Percentiles rank a stretch among this genome's conserved stretches.
Conservation (phyloP, 2,888 invertebrate genomes). For the Gnatocerus cornutus region DNA sequence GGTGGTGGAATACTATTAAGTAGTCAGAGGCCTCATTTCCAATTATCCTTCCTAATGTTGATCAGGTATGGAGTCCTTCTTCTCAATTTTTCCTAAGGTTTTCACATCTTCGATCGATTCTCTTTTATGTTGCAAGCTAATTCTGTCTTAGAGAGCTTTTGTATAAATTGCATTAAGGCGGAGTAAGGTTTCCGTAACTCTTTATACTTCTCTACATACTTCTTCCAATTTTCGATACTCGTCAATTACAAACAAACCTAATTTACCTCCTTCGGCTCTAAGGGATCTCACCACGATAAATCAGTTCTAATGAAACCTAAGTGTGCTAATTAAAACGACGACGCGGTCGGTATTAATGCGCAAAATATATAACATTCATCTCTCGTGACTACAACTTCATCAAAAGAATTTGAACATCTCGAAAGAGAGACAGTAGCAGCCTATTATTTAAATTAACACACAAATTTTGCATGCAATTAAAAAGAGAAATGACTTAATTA, state of each 20-base stretch:
- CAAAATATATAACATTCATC: conserved; percentile 26
- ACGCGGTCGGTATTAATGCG: conserved; percentile 22
- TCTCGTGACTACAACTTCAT: conserved; percentile 9
- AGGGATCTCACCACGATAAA: conserved; percentile 16
- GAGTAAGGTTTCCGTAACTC: conserved; percentile 35
- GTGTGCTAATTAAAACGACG: conserved; percentile 37
- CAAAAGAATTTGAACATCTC: conserved; percentile 1
- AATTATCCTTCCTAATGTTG: conserved; percentile 11
- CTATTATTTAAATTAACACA: neutral
- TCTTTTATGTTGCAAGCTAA: conserved; percentile 19
- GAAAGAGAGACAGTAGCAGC: neutral
- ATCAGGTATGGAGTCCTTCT: conserved; percentile 33
- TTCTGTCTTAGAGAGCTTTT: conserved; percentile 18
- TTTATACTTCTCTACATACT: conserved; percentile 7
- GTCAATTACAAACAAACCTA: conserved; percentile 1
- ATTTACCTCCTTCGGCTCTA: conserved; percentile 3
- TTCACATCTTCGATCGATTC: conserved; percentile 31
- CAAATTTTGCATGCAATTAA: neutral
- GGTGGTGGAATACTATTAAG: conserved; percentile 38
- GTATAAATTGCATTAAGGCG: conserved; percentile 33
- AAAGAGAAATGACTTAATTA: neutral
- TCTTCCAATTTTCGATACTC: neutral
- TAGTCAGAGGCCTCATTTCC: conserved; percentile 22
- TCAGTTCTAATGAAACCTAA: conserved; percentile 27
- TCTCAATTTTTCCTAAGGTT: conserved; percentile 18